Evolutionary conservation across 2,113 vertebrate species (phyloP).

Genomic region (Bubo scandiacus): DNA sequence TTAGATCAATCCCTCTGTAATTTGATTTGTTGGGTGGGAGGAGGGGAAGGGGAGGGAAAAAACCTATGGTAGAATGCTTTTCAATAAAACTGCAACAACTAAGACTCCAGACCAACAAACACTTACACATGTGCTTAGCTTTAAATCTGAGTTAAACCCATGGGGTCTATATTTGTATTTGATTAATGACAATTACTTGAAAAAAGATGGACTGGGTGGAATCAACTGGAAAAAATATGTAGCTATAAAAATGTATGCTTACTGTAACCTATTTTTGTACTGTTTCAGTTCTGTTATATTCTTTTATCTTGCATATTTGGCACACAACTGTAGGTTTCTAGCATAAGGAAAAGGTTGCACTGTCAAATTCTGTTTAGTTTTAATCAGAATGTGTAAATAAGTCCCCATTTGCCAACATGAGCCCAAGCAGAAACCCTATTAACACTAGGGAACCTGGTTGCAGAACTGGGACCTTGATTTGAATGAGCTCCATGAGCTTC

Average conservation of each 20-base stretch:
- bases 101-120: slow-evolving; percentile 33
- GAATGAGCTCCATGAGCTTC: neutral
- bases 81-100: slow-evolving; percentile 19
- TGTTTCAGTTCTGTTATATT: neutral
- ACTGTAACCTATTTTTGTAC: slow-evolving; percentile 16
- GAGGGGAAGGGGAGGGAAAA: neutral
- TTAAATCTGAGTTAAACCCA: neutral
- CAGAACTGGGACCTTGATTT: neutral
- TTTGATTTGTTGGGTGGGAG: slow-evolving; percentile 34
- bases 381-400: neutral
- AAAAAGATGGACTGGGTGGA: slow-evolving; percentile 29
- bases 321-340: neutral
- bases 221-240: slow-evolving; percentile 42
- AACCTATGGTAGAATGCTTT: neutral
- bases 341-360: slow-evolving; percentile 5
- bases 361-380: neutral
- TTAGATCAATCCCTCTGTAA: neutral
- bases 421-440: neutral
- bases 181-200: slow-evolving; percentile 59
- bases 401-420: neutral
- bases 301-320: slow-evolving; percentile 40
- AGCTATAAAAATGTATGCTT: slow-evolving; percentile 31
- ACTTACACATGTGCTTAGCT: slow-evolving; percentile 17
- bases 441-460: neutral
- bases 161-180: slow-evolving; percentile 32